Evolutionary conservation across 2,113 vertebrate species (phyloP).

Genomic region (Callocephalon fimbriatum): DNA sequence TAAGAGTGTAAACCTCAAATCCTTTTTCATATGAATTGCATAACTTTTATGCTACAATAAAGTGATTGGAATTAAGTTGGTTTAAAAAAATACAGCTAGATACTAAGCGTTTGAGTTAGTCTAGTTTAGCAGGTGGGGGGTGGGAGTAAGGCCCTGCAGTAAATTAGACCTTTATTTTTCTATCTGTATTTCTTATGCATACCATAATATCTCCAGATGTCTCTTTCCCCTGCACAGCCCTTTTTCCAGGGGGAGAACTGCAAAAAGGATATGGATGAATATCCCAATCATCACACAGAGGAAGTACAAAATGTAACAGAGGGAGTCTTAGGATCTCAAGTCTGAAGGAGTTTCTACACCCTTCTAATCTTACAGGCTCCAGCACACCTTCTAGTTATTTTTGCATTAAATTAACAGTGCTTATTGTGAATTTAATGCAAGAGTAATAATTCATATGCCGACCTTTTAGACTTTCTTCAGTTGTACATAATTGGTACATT

Average conservation of each 20-base stretch:
- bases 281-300: neutral
- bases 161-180: neutral
- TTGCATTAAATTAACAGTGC: neutral
- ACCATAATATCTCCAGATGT: fast-evolving
- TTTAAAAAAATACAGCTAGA: neutral
- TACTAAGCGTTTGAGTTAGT: neutral
- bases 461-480: neutral
- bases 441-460: neutral
- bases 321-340: neutral
- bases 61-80: neutral
- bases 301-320: neutral
- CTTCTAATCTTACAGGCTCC: neutral
- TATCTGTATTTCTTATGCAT: neutral
- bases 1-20: neutral
- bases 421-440: neutral
- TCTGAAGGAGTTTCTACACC: neutral
- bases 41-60: neutral
- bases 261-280: neutral
- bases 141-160: too few species aligned
- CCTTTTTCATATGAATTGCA: neutral
- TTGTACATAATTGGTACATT: neutral
- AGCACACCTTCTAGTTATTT: neutral
- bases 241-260: neutral
- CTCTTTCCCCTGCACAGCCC: neutral
- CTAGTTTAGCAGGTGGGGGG: neutral